Percentiles rank a stretch among this genome's conserved stretches.
Conservation (phyloP, 2,888 invertebrate species). For the Stenurella melanura region DNA sequence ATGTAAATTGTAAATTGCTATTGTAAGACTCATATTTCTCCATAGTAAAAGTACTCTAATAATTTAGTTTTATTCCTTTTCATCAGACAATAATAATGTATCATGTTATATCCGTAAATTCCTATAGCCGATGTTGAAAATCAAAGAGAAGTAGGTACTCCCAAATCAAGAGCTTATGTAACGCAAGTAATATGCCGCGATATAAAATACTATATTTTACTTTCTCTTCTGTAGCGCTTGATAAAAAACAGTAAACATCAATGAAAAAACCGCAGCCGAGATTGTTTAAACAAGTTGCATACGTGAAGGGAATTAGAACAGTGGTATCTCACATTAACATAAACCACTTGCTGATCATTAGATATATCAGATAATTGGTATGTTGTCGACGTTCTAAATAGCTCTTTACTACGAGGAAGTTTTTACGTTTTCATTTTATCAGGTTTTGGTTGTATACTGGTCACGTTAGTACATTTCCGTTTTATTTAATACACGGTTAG, state of each 20-base stretch:
- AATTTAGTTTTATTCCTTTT: background rate
- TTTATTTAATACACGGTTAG: background rate
- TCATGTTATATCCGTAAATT: background rate
- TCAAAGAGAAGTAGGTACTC: slow-evolving; percentile 12
- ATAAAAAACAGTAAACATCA: slow-evolving; percentile 38
- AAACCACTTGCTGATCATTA: slow-evolving; percentile 40
- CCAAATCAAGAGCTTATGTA: slow-evolving; percentile 32
- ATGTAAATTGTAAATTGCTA: background rate
- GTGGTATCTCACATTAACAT: slow-evolving; percentile 36
- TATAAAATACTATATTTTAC: slow-evolving; percentile 31
- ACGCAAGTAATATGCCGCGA: slow-evolving; percentile 5
- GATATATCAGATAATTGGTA: slow-evolving; percentile 39
- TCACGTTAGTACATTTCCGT: background rate
- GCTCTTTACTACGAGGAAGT: slow-evolving; percentile 26
- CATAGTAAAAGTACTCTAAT: background rate
- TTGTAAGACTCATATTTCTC: background rate
- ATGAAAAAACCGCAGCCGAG: slow-evolving; percentile 34
- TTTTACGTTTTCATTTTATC: slow-evolving; percentile 15
- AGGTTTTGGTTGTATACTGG: slow-evolving; percentile 1
- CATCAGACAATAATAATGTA: background rate
- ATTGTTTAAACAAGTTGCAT: slow-evolving; percentile 32
- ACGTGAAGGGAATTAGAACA: slow-evolving; percentile 41
- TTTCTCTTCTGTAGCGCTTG: slow-evolving; percentile 34
- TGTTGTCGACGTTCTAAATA: slow-evolving; percentile 33
- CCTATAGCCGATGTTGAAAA: background rate